Evolutionary conservation across 2,797 vertebrate species (phyloP), one percentile per base, ranked within the genome.

Genomic region (Schizopygopsis malacanthus): DNA sequence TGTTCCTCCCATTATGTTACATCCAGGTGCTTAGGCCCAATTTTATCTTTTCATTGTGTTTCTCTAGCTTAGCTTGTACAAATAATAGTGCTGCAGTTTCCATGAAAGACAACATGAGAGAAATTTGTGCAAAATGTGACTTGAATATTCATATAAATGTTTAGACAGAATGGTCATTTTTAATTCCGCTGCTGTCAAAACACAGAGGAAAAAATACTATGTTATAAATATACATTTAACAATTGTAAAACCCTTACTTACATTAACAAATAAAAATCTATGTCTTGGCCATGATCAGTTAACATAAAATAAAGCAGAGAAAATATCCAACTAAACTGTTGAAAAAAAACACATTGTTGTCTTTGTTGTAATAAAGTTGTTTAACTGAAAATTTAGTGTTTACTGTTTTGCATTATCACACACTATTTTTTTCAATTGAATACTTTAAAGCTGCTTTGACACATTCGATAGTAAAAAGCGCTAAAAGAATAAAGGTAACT

Each of bases 1-100:
- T 71, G 83, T 71, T 78, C 63, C 63, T 79, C n/a, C n/a, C 61
- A 45, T 75, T 73, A 75, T 28, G 4, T 70, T n/a, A 47, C 37
- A 37, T 63, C 20, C 16, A 59, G 52, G 69, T 45, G 81, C 67
- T 59, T 28, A 3, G n/a, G 16, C 50, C 41, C 37, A 82, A 22
- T 82, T 47, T 45, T 16, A 73, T 61, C 16, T 73, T 22, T 45
- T 73, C 11, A 5, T 45, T 65, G 45, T 39, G 50, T 56, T 84
- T 54, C 16, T 70, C n/a, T n/a, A n/a, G n/a, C 61, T 18, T 73
- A 33, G 37, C 45, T 69, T 69, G n/a, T 69, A 52, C 37, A 67
- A 43, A 28, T 78, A 78, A 70, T 79, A 69, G 73, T 12, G 22
- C 47, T 25, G 15, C 47, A 25, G 6, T 69, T 84, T 84, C 33